A percentile compares a stretch with the other conserved stretches of the same genome.
Evolutionary conservation across 1,140 invertebrate genomes (phyloP).

Genomic region (Drosophila funebris): DNA sequence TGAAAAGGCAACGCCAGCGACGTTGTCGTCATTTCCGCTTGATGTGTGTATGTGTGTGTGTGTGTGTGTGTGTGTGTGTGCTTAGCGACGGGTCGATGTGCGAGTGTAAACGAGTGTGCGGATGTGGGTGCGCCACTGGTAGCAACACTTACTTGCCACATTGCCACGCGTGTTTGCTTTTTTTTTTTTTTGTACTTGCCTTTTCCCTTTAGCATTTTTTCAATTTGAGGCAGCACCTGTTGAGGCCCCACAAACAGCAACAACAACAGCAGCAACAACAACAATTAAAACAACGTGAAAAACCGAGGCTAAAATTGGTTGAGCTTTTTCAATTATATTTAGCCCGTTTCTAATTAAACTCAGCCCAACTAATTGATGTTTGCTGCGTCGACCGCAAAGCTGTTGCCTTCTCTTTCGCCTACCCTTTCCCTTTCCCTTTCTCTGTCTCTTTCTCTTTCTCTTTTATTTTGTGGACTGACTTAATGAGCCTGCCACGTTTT

Average conservation of each 20-base stretch:
- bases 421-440: too few relatives aligned
- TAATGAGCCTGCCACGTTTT: not conserved
- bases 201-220: constrained; percentile 30
- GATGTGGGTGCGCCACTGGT: constrained; percentile 35
- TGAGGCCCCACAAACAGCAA: constrained; percentile 23
- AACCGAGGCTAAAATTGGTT: constrained; percentile 3
- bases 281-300: not conserved
- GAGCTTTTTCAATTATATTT: constrained; percentile 54
- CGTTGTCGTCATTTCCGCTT: constrained; percentile 68
- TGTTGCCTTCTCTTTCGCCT: too few relatives aligned
- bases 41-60: constrained; percentile 30
- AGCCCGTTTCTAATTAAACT: constrained; percentile 35
- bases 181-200: not conserved
- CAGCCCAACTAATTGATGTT: constrained; percentile 39
- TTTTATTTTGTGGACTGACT: not conserved
- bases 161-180: constrained; percentile 28
- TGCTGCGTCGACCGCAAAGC: constrained; percentile 1
- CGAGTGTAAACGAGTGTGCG: constrained; percentile 12
- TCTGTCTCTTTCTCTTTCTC: too few relatives aligned
- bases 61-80: constrained; percentile 11
- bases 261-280: not conserved
- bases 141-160: constrained; percentile 53
- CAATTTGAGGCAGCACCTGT: constrained; percentile 63
- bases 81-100: constrained; percentile 29
- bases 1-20: constrained; percentile 47